Evolutionary conservation across 2,888 invertebrate species (phyloP).

Genomic region (Macaria notata): DNA sequence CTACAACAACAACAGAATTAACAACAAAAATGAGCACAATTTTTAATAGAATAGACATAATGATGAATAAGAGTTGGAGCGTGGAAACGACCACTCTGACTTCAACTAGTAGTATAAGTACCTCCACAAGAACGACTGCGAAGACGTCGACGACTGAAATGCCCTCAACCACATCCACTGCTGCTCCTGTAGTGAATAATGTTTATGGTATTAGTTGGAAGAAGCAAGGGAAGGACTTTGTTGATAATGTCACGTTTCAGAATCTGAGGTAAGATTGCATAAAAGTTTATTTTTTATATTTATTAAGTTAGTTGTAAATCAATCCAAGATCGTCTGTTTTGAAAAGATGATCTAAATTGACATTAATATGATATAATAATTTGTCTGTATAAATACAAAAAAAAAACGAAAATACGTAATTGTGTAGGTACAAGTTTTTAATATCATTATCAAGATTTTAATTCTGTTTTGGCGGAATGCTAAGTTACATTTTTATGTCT

Average conservation of each 20-base stretch:
- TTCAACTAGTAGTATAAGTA: conserved; percentile 73
- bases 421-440: no score
- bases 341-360: no score
- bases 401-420: no score
- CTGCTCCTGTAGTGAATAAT: conserved; percentile 63
- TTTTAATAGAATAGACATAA: conserved; percentile 76
- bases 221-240: conserved; percentile 73
- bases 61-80: conserved; percentile 79
- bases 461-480: no score
- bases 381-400: no score
- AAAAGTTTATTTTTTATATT: no score
- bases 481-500: no score
- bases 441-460: no score
- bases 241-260: conserved; percentile 66
- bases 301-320: no score
- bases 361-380: no score
- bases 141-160: conserved; percentile 52
- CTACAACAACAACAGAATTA: conserved; percentile 66
- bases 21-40: conserved; percentile 72
- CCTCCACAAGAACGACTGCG: conserved; percentile 57
- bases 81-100: conserved; percentile 73
- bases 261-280: conserved; percentile 65
- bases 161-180: conserved; percentile 53
- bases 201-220: conserved; percentile 73
- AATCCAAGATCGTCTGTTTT: no score